Conservation (phyloP, 2,797 vertebrate species). For the Gambelia wislizenii region DNA sequence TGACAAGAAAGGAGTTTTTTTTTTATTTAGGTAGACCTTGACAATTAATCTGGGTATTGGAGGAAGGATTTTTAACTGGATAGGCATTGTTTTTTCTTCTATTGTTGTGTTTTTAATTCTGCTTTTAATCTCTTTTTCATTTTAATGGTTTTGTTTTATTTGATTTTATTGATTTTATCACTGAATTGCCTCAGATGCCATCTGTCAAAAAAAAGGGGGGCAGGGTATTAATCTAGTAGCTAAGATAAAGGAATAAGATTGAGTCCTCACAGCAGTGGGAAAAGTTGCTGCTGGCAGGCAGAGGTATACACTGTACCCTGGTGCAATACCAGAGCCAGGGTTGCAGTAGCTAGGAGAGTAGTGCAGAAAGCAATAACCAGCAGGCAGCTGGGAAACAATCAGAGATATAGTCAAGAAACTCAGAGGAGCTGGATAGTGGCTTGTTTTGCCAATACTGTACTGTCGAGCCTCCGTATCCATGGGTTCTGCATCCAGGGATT, state of each 20-base stretch:
- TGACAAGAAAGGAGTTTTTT: no score
- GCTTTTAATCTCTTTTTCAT: not conserved
- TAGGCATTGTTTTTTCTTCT: no score
- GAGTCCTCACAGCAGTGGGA: no score
- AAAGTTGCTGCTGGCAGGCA: not conserved
- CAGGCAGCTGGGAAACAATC: not conserved
- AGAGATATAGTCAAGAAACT: not conserved
- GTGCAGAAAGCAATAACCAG: not conserved
- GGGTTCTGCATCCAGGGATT: no score
- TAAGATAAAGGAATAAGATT: not conserved
- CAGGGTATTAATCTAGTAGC: not conserved
- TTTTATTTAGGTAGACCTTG: no score
- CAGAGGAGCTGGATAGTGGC: no score
- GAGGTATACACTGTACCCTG: not conserved
- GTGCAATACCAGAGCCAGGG: not conserved
- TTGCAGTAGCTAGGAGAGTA: not conserved
- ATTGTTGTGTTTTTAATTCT: not conserved
- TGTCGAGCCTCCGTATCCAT: no score
- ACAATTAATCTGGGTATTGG: no score
- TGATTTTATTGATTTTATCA: not conserved
- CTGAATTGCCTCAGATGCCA: not conserved
- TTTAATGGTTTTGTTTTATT: not conserved
- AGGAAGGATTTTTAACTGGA: no score
- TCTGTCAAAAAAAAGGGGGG: no score
- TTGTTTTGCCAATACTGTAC: not conserved